phyloP scores from a whole-genome alignment of 2,113 vertebrate species.

The Pyrgilauda ruficollis region DNA sequence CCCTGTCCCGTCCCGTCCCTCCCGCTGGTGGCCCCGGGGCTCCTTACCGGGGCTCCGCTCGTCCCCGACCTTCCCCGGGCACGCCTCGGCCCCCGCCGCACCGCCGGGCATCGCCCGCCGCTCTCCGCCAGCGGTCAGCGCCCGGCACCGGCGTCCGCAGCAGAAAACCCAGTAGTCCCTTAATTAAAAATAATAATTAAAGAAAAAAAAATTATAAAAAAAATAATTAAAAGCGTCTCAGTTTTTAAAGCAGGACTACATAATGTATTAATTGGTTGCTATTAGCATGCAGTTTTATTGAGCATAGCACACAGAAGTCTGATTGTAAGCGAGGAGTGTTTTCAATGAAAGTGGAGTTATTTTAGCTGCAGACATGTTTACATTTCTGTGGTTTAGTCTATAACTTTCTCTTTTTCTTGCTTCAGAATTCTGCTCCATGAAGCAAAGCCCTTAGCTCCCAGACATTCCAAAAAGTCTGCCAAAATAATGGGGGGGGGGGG shows the following conservation, averaged over 20 bases:
- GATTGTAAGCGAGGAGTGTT: conserved; percentile 87
- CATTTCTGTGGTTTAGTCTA: conserved; percentile 95
- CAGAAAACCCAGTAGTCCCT: neutral
- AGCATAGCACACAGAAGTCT: conserved; percentile 83
- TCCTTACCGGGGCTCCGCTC: conserved; percentile 20
- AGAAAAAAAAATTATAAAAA: neutral
- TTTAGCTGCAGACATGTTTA: conserved; percentile 95
- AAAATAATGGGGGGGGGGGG: conserved; percentile 75
- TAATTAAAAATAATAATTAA: conserved; percentile 28
- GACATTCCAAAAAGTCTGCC: conserved; percentile 94
- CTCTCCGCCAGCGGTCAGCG: neutral
- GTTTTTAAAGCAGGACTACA: conserved; percentile 68
- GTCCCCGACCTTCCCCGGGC: neutral
- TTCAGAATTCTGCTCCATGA: conserved; percentile 84
- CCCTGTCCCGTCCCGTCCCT: neutral
- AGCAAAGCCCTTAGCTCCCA: conserved; percentile 87
- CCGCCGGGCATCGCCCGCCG: neutral
- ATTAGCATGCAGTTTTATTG: conserved; percentile 84
- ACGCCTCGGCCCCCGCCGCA: neutral
- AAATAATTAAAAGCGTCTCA: conserved; percentile 37
- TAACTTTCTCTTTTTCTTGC: conserved; percentile 90
- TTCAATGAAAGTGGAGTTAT: conserved; percentile 90
- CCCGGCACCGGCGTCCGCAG: neutral
- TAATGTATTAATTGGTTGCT: conserved; percentile 84
- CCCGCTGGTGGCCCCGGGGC: neutral